phyloP scores from a whole-genome alignment of 1,140 invertebrate genomes.

The Idris sp. region DNA sequence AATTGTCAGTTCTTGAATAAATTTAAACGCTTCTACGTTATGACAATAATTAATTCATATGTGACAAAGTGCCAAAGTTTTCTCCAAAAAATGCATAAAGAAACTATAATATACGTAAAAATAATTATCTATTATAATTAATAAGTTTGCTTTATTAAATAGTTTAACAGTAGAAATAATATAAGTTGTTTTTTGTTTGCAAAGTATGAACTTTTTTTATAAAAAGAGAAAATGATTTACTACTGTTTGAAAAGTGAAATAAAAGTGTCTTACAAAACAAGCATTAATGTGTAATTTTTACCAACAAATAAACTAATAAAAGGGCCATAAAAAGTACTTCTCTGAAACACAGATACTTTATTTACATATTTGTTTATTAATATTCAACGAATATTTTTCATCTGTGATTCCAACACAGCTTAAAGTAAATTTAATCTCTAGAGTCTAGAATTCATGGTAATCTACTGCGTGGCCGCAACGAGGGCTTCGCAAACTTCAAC shows the following conservation, averaged over 20 bases:
- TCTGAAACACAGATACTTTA: slow-evolving; percentile 34
- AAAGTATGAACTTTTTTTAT: neutral
- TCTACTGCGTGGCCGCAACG: slow-evolving; percentile 85
- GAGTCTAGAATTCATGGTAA: slow-evolving; percentile 8
- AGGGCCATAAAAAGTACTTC: slow-evolving; percentile 1
- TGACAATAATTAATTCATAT: slow-evolving; percentile 8
- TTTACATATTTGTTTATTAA: slow-evolving; percentile 41
- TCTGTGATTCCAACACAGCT: slow-evolving; percentile 38
- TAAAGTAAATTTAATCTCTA: slow-evolving; percentile 34
- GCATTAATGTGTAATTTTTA: too few relatives aligned
- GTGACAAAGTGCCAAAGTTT: slow-evolving; percentile 52
- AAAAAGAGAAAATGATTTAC: too few relatives aligned
- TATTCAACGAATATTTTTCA: slow-evolving; percentile 43
- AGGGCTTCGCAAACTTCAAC: slow-evolving; percentile 97
- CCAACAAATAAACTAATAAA: too few relatives aligned
- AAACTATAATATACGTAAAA: too few relatives aligned
- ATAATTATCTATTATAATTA: neutral
- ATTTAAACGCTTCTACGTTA: neutral
- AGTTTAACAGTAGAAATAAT: too few relatives aligned
- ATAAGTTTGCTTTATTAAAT: slow-evolving; percentile 2
- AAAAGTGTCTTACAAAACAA: too few relatives aligned
- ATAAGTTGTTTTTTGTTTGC: too few relatives aligned
- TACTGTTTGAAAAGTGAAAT: neutral
- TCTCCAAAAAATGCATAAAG: too few relatives aligned
- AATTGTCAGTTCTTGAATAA: too few relatives aligned